Evolutionary conservation across 2,797 vertebrate species (phyloP), one percentile per base, ranked within the genome.

Genomic region (Cyclopterus lumpus): DNA sequence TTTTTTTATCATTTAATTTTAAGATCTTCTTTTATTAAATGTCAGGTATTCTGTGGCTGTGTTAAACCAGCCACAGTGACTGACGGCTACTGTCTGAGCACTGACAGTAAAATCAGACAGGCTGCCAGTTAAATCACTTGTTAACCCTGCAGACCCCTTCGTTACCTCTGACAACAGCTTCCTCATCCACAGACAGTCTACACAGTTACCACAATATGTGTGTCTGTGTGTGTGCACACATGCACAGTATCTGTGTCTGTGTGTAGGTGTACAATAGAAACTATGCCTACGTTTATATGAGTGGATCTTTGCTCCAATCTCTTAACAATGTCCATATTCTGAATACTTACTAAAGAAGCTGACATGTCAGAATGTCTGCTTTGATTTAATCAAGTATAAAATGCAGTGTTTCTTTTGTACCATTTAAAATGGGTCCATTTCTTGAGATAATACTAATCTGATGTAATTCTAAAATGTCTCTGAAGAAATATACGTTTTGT

Each of bases 101-200:
- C 79, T 84, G 75, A 82, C 81, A 77, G 71, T 71, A 54, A 81
- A 83, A 86, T 77, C 70, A 80, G 80, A 90, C 68, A 73, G 42
- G 28, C 83, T 89, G 86, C 88, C 92, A 90, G 71, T 75, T 88
- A 81, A 85, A 90, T 86, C 75, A 64, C 67, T 75, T 76, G 73
- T 86, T 87, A 89, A 87, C 67, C 73, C 72, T 64, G 80, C 53
- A 76, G 48, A 84, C 78, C 67, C 75, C 30, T 75, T 79, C 62
- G 58, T 89, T 84, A 81, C 73, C 79, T 85, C 77, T 72, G 73
- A 84, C 84, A 85, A 80, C 75, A 64, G 49, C 46, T 51, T 85
- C 68, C 65, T 76, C 55, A 54, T 46, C 65, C 71, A 69, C 67
- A 75, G 46, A 67, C 51, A 42, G 59, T 69, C 75, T 71, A 63